Evolutionary conservation across 2,113 vertebrate genomes (phyloP).

Genomic region (Anoplopoma fimbria): DNA sequence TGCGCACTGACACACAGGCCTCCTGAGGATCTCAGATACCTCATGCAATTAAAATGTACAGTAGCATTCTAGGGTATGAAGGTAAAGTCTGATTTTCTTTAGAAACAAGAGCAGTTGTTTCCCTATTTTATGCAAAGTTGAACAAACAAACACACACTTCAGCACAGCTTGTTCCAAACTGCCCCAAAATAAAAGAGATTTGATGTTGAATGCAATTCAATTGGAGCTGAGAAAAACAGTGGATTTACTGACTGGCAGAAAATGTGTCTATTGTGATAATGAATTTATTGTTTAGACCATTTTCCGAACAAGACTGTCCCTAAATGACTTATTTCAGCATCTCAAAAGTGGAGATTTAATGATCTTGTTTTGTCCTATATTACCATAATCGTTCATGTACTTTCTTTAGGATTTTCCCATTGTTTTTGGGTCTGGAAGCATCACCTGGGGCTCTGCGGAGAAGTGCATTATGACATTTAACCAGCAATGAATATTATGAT

Average conservation of each 20-base stretch:
- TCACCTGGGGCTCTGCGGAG: background rate
- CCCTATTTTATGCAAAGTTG: background rate
- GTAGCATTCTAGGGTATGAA: background rate
- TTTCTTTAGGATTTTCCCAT: too few relatives aligned
- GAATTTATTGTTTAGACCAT: background rate
- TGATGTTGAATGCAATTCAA: background rate
- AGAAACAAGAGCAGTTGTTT: background rate
- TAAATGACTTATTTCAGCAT: background rate
- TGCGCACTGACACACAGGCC: constrained; percentile 31
- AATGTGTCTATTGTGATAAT: background rate
- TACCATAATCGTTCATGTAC: background rate
- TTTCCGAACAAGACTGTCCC: background rate
- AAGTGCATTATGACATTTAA: background rate
- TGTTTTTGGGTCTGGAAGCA: background rate
- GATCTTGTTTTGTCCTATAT: background rate
- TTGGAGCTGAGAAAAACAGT: background rate
- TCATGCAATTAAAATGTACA: background rate
- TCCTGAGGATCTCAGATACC: background rate
- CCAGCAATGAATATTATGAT: background rate
- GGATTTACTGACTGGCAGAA: background rate
- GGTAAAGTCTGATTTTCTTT: background rate
- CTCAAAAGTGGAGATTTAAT: background rate
- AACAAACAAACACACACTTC: background rate
- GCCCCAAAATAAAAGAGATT: background rate
- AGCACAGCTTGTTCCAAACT: background rate